Percentiles rank a stretch among this genome's conserved stretches.
Conservation (phyloP, 2,113 vertebrate genomes). For the Paramormyrops kingsleyae region DNA sequence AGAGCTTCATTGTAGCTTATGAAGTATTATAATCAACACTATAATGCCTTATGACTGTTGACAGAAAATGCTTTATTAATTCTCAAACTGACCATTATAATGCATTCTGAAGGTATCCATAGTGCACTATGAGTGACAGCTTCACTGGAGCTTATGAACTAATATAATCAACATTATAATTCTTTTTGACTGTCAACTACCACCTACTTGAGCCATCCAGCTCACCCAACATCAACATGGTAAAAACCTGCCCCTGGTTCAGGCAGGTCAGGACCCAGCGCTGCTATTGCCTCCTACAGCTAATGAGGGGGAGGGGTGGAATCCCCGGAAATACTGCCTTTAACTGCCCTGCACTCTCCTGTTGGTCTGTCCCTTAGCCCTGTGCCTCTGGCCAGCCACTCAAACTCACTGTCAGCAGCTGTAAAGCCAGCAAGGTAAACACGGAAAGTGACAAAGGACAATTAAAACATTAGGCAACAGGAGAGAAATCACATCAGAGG, state of each 20-base stretch:
- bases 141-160: background rate
- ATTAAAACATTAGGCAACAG: constrained; percentile 30
- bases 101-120: background rate
- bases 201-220: background rate
- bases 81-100: background rate
- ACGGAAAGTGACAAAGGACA: constrained; percentile 11
- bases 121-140: background rate
- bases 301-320: constrained; percentile 19
- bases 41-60: background rate
- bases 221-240: background rate
- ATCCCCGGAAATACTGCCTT: constrained; percentile 42
- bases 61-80: background rate
- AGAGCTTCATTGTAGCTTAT: background rate
- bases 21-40: background rate
- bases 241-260: constrained; percentile 19
- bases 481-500: background rate
- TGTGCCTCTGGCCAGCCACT: background rate
- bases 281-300: constrained; percentile 37
- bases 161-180: too few species aligned
- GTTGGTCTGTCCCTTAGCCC: background rate
- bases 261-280: constrained; percentile 42
- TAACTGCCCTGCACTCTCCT: background rate
- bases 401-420: background rate
- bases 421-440: constrained; percentile 46
- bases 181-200: background rate